Conservation (phyloP, 1,140 invertebrate genomes). For the Bombus soroeensis region DNA sequence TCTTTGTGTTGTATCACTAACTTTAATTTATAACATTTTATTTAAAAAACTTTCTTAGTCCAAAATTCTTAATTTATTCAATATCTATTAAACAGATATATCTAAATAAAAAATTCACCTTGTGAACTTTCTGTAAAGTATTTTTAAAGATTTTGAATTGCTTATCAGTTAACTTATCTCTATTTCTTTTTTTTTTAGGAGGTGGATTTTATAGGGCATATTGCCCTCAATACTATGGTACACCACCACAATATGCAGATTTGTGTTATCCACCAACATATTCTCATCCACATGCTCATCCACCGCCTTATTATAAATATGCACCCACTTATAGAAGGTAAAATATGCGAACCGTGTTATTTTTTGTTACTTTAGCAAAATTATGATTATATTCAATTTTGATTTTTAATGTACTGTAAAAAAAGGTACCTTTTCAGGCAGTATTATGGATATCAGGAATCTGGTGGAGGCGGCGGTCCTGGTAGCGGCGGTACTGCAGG, state of each 20-base stretch:
- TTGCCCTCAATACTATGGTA: slow-evolving; percentile 82
- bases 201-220: slow-evolving; percentile 81
- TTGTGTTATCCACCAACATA: slow-evolving; percentile 86
- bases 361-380: background rate
- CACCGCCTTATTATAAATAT: slow-evolving; percentile 87
- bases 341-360: slow-evolving; percentile 50
- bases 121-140: background rate
- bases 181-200: slow-evolving; percentile 64
- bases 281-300: slow-evolving; percentile 81
- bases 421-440: slow-evolving; percentile 73
- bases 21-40: too few species aligned
- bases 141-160: background rate
- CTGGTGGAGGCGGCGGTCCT: slow-evolving; percentile 74
- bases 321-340: slow-evolving; percentile 84
- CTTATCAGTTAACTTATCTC: background rate
- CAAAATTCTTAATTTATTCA: too few species aligned
- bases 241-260: slow-evolving; percentile 84
- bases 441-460: slow-evolving; percentile 79
- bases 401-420: slow-evolving; percentile 41
- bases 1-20: too few species aligned
- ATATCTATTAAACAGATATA: too few species aligned
- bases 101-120: background rate
- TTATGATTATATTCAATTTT: background rate
- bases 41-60: too few species aligned
- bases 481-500: slow-evolving; percentile 71